phyloP scores from a whole-genome alignment of 2,797 vertebrate genomes.

The Octomys mimax region DNA sequence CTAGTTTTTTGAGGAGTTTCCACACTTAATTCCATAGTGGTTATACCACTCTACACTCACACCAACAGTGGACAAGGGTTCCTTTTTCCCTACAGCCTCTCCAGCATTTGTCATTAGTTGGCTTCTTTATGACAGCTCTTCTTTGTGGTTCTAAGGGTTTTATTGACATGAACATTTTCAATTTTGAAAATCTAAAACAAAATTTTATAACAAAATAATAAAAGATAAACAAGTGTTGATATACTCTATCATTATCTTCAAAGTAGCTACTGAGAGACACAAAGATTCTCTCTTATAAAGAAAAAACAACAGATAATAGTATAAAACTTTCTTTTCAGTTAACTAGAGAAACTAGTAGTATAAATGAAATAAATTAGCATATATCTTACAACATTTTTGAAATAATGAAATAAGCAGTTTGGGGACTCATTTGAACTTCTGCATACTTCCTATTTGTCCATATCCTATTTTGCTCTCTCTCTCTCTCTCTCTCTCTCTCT shows the following conservation, averaged over 20 bases:
- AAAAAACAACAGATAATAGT: neutral
- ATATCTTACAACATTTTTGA: neutral
- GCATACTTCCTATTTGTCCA: no score
- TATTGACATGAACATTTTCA: neutral
- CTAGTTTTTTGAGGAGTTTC: no score
- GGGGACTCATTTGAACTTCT: no score
- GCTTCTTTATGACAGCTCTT: no score
- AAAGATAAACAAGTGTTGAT: neutral
- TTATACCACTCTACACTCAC: no score
- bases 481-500: no score
- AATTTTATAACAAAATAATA: neutral
- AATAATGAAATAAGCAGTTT: neutral
- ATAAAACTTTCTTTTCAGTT: neutral
- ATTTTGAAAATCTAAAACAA: neutral
- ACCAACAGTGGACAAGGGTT: no score
- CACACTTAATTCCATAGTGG: no score
- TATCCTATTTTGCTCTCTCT: neutral
- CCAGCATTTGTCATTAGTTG: no score
- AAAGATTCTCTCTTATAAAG: neutral
- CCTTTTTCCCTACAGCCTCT: no score
- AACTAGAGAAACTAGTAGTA: neutral
- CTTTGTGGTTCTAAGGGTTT: neutral
- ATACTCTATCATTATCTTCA: neutral
- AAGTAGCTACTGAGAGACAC: neutral
- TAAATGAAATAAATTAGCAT: neutral